These are phyloP conservation scores for Eudyptes chrysolophus DNA, from an alignment of 2,113 vertebrate genomes.

Conservation along the genomic window DNA sequence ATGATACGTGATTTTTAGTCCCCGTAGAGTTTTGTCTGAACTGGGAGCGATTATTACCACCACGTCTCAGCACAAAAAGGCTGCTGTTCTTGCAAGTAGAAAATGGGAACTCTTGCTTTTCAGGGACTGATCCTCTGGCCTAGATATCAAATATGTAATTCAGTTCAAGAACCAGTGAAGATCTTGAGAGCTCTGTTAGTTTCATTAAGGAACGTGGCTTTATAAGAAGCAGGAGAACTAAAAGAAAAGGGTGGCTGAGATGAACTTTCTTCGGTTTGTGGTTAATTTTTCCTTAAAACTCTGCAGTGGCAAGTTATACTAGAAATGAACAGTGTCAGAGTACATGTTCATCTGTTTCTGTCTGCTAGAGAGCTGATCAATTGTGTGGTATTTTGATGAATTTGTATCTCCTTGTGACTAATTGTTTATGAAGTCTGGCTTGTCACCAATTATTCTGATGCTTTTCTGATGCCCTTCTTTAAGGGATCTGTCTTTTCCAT, in stretches of 20 bases:
- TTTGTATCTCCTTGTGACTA: neutral
- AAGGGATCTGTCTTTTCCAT: neutral
- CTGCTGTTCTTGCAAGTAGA: neutral
- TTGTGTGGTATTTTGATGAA: neutral
- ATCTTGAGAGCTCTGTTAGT: neutral
- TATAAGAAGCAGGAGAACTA: neutral
- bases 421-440: neutral
- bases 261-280: neutral
- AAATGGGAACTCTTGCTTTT: neutral
- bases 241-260: neutral
- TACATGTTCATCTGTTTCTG: neutral
- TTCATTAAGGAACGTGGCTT: neutral
- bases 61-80: rapidly evolving
- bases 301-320: neutral
- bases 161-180: neutral
- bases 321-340: neutral
- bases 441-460: neutral
- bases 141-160: neutral
- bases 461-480: neutral
- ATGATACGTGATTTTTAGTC: neutral
- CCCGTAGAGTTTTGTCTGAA: neutral
- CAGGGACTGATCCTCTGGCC: neutral
- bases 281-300: neutral
- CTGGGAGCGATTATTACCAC: neutral
- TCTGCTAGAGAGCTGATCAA: neutral